Percentiles rank a stretch among this genome's conserved stretches.
Evolutionary conservation across 1,140 invertebrate genomes (phyloP).

Genomic region (Bombus ignitus): DNA sequence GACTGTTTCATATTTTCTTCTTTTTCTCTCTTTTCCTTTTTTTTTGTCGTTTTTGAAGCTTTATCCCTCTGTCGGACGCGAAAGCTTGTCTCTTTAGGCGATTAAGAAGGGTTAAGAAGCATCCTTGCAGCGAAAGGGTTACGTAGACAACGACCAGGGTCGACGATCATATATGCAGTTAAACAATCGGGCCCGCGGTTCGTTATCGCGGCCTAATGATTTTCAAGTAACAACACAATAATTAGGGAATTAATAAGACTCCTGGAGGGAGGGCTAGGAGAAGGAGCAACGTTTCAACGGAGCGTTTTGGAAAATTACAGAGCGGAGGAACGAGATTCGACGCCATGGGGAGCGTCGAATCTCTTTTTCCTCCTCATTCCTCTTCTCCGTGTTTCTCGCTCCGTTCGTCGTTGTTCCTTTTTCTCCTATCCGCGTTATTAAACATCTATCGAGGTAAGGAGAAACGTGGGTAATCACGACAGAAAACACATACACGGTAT

Average conservation of each 20-base stretch:
- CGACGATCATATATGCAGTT: slow-evolving; percentile 73
- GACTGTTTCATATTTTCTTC: background rate
- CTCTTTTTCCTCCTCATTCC: background rate
- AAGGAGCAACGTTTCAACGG: background rate
- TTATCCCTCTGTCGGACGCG: too few species aligned
- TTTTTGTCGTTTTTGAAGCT: background rate
- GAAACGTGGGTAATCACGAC: slow-evolving; percentile 57
- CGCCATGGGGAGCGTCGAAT: too few species aligned
- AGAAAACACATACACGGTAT: slow-evolving; percentile 63
- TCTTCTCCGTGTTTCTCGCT: background rate
- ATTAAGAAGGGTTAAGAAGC: slow-evolving; percentile 19
- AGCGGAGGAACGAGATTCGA: background rate
- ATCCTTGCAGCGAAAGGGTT: slow-evolving; percentile 15
- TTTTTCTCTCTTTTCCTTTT: background rate
- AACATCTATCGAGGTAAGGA: slow-evolving; percentile 59
- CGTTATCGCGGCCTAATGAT: slow-evolving; percentile 23
- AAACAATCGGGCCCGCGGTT: slow-evolving; percentile 66
- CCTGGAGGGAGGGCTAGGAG: background rate
- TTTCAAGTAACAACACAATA: slow-evolving; percentile 57
- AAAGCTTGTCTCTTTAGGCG: background rate
- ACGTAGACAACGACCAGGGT: slow-evolving; percentile 59
- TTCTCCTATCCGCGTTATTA: slow-evolving; percentile 20
- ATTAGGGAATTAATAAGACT: slow-evolving; percentile 65
- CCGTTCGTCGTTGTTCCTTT: background rate
- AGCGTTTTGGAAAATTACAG: too few species aligned